Evolutionary conservation across 2,797 vertebrate species (phyloP).

Genomic region (Nasua narica): DNA sequence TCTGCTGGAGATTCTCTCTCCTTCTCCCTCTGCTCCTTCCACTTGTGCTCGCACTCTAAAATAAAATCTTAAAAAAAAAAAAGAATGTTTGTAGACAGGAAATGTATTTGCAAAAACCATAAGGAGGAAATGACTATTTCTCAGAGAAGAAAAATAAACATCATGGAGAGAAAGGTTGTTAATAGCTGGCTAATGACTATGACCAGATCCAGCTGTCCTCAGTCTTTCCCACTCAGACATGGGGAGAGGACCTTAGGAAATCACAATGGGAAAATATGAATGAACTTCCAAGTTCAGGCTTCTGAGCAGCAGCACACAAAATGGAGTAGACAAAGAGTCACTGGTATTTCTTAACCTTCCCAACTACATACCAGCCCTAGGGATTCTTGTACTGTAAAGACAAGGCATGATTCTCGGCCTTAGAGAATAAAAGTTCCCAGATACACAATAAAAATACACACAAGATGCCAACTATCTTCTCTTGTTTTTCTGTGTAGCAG

Average conservation of each 20-base stretch:
- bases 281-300: neutral
- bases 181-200: neutral
- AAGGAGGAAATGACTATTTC: neutral
- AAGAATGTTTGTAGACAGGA: neutral
- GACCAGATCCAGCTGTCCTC: neutral
- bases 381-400: neutral
- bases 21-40: neutral
- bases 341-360: neutral
- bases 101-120: neutral
- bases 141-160: neutral
- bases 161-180: neutral
- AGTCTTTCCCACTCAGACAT: neutral
- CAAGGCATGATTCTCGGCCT: neutral
- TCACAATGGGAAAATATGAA: neutral
- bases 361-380: neutral
- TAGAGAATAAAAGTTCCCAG: neutral
- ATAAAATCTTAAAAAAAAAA: neutral
- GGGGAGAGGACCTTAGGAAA: neutral
- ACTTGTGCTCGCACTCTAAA: neutral
- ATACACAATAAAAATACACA: neutral
- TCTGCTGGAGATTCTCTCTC: neutral
- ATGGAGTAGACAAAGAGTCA: neutral
- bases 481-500: neutral
- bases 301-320: neutral
- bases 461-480: neutral